Evolutionary conservation across 2,888 invertebrate species (phyloP), one percentile per base, ranked within the genome.

Genomic region (Cancer borealis): DNA sequence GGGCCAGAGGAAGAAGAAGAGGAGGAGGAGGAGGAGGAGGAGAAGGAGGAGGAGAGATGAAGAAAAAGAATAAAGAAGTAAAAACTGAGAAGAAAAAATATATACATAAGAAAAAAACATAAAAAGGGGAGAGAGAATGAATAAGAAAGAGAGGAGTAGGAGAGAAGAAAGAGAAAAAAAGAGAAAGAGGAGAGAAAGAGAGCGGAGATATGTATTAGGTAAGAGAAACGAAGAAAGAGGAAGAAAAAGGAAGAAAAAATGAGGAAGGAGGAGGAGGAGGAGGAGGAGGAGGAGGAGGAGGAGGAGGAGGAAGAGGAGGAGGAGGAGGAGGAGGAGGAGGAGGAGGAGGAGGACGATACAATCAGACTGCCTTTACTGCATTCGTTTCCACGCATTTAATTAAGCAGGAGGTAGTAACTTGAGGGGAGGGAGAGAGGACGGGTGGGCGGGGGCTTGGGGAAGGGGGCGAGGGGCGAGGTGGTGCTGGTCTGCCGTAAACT

Each of bases 321-420:
- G 6, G 79, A 79, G 79, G 12, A 6, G 30, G 30, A 79, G 79
- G 14, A 14, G 30, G 30, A 79, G 79, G 14, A 14, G 30, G 92
- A 10, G 92, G 39, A 39, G 54, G 8, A 60, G 39, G 84, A 87
- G 30, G 26, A 30, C 45, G 89, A 93, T 93, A 90, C 90, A 90
- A 93, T 90, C 93, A 90, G 90, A 93, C 73, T 79, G 14, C 73
- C 92, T 46, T 14, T 49, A 49, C 79, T 90, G 79, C 90, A 93
- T 93, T 90, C 93, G 93, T 93, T 84, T 93, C 90, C 93, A 90
- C 79, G 90, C 90, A 90, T 90, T 93, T 93, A 93, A 93, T 93
- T 93, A 93, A 93, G 93, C 45, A 93, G 90, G 79, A 21, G 90
- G 93, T n/a, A 79, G 90, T 93, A 93, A 93, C 54, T 93, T 39